Evolutionary conservation across 2,797 vertebrate genomes (phyloP), one percentile per base, ranked within the genome.

Genomic region (Margarornis squamiger): DNA sequence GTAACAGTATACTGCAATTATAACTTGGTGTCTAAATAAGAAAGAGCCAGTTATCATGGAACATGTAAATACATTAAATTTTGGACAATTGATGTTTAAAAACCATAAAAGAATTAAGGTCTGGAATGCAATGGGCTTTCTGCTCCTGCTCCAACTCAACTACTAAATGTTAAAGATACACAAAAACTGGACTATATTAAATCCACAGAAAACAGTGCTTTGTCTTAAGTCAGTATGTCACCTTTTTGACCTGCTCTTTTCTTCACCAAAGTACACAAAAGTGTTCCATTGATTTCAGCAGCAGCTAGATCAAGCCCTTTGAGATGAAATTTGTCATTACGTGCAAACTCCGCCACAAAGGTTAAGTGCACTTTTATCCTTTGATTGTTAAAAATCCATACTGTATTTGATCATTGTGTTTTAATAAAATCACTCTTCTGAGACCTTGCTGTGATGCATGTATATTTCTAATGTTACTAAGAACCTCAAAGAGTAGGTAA

Each of bases 401-500:
- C 92, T 97, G 96, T 89, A 96, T 97, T 97, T 96, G 92, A 97
- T 95, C 95, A 97, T 97, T 93, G 91, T 73, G 91, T 97, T 97
- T 97, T 95, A 92, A 93, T 80, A 96, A 95, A 97, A 96, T 97
- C 87, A 92, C 80, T 96, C 97, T 97, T 92, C 96, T 4, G 39
- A 93, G 88, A 66, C 88, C 90, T 97, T 95, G 79, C 95, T 92
- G 93, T 79, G 95, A 96, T 93, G 73, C 95, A 95, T 95, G 92
- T 90, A 92, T 90, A 97, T 95, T 96, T 91, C 83, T 97, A 97
- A 97, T 95, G 81, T 97, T 97, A 97, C 96, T 96, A 97, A 97
- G 93, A 92, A 96, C 82, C 82, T 96, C 93, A 97, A 98, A 97
- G 96, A 87, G 84, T 91, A 98, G 93, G 96, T 97, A 97, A 97